Percentiles rank a stretch among this genome's conserved stretches.
These are phyloP conservation scores for Neodon shergylaensis DNA, from an alignment of 2,113 vertebrate species.

Conservation along the genomic window DNA sequence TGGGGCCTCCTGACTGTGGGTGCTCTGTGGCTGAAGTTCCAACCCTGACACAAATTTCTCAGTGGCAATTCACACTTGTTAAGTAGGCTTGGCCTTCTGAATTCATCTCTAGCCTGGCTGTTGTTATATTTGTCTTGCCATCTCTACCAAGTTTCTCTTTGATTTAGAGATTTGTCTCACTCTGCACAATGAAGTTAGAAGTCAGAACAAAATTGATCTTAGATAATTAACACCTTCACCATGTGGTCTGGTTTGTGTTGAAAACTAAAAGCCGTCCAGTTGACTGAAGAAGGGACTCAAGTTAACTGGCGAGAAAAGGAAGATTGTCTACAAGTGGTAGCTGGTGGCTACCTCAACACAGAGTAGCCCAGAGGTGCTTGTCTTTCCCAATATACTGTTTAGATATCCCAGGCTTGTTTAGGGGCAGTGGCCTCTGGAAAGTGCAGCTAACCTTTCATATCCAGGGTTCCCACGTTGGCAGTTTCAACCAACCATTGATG, in stretches of 20 bases:
- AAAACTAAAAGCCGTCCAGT: not conserved
- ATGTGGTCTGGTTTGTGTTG: not conserved
- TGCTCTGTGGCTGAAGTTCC: not conserved
- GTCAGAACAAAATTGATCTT: constrained; percentile 17
- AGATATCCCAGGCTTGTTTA: not conserved
- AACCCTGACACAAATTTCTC: not conserved
- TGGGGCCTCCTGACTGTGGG: not conserved
- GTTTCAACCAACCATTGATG: not conserved
- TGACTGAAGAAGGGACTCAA: not conserved
- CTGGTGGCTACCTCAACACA: not conserved
- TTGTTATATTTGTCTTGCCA: not conserved
- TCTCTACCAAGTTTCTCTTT: constrained; percentile 52
- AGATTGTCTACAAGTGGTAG: not conserved
- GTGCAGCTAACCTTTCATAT: not conserved
- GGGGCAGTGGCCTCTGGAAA: not conserved
- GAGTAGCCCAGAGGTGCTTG: not conserved
- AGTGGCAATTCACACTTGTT: not conserved
- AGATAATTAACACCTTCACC: not conserved
- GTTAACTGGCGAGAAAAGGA: not conserved
- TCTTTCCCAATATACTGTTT: not conserved
- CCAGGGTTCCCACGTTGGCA: not conserved
- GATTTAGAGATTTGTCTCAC: constrained; percentile 5
- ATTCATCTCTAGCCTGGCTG: constrained; percentile 24
- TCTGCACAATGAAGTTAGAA: constrained; percentile 16
- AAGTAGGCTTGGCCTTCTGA: not conserved